Percentiles rank a stretch among this genome's conserved stretches.
These are phyloP conservation scores for Brienomyrus longianalis DNA, from an alignment of 2,113 vertebrate species.

Conservation along the genomic window DNA sequence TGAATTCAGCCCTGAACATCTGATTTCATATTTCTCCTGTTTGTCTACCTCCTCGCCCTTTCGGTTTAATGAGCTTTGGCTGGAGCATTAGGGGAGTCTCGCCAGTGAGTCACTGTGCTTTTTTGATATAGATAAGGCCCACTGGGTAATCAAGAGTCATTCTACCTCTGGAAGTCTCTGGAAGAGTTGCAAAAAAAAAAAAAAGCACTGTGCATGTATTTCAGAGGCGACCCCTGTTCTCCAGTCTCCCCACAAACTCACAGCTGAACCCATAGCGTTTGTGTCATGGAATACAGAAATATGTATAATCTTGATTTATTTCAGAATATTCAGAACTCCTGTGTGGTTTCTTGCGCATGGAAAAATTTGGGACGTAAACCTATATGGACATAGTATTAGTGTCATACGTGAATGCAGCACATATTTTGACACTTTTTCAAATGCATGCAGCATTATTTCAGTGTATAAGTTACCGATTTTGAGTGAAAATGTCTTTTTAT, in stretches of 20 bases:
- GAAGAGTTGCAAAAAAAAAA: background rate
- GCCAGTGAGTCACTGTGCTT: background rate
- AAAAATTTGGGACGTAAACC: background rate
- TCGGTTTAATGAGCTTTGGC: constrained; percentile 5
- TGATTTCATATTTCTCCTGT: background rate
- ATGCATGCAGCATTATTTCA: background rate
- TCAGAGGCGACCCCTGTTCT: background rate
- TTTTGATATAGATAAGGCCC: constrained; percentile 4
- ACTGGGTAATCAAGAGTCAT: constrained; percentile 19
- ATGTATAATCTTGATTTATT: background rate
- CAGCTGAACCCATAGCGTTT: background rate
- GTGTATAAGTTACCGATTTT: background rate
- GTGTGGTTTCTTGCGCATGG: background rate
- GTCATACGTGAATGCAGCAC: background rate
- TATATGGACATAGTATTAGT: background rate
- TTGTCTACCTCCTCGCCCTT: constrained; percentile 7
- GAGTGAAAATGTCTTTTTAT: constrained; percentile 7
- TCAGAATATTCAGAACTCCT: background rate
- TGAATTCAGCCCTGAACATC: background rate
- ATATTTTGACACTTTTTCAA: background rate
- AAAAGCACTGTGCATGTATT: background rate
- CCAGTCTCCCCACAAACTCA: background rate
- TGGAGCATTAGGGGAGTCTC: background rate
- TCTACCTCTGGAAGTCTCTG: background rate
- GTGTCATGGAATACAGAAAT: background rate